A percentile compares a stretch with the other conserved stretches of the same genome.
Conservation (phyloP, 1,140 invertebrate genomes). For the Heliconius nattereri region DNA sequence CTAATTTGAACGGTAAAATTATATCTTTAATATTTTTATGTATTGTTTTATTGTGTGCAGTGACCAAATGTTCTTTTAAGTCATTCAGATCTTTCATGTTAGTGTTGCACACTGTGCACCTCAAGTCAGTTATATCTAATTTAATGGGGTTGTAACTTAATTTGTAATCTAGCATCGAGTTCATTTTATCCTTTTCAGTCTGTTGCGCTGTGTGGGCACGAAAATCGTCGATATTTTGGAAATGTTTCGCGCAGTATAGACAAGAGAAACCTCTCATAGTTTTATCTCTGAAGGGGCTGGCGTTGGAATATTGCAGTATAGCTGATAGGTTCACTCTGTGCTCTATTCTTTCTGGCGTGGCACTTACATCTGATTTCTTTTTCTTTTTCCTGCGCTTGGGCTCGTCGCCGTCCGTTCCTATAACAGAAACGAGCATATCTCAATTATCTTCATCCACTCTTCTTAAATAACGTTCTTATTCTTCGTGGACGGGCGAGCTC, state of each 20-base stretch:
- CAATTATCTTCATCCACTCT: slow-evolving; percentile 69
- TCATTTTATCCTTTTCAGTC: slow-evolving; percentile 69
- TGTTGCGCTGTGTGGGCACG: slow-evolving; percentile 63
- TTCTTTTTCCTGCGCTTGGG: slow-evolving; percentile 69
- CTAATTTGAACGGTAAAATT: slow-evolving; percentile 69
- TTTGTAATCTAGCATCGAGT: slow-evolving; percentile 74
- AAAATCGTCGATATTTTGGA: slow-evolving; percentile 61
- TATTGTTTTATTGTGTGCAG: slow-evolving; percentile 63
- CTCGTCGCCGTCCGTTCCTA: slow-evolving; percentile 67
- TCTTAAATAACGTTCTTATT: slow-evolving; percentile 48
- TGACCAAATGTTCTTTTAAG: slow-evolving; percentile 59
- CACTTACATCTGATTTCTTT: slow-evolving; percentile 68
- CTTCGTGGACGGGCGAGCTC: slow-evolving; percentile 39
- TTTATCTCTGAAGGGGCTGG: slow-evolving; percentile 73
- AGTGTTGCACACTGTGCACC: slow-evolving; percentile 61
- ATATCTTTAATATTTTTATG: slow-evolving; percentile 73
- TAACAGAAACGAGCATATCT: slow-evolving; percentile 76
- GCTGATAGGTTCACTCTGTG: slow-evolving; percentile 75
- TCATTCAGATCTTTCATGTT: slow-evolving; percentile 65
- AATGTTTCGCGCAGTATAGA: slow-evolving; percentile 71
- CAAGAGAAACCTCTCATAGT: slow-evolving; percentile 72
- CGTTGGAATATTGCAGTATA: slow-evolving; percentile 74
- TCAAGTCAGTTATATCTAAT: slow-evolving; percentile 68
- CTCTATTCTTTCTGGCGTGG: slow-evolving; percentile 72
- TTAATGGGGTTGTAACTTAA: slow-evolving; percentile 76